Evolutionary conservation across 2,888 invertebrate genomes (phyloP).

Genomic region (Brenthis hecate): DNA sequence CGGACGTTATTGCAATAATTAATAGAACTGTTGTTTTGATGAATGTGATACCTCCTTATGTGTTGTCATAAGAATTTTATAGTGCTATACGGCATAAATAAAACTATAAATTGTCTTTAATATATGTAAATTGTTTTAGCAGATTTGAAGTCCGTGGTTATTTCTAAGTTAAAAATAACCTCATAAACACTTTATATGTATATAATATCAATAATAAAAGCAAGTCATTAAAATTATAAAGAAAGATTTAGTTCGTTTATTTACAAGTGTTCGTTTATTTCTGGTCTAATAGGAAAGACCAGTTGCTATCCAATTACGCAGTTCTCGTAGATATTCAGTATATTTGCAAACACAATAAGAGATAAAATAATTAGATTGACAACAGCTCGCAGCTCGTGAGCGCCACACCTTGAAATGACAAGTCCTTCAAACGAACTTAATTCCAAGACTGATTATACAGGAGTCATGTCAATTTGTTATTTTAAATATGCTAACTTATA

Average conservation of each 20-base stretch:
- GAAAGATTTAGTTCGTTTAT: neutral
- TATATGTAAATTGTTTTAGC: slow-evolving; percentile 62
- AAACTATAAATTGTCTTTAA: slow-evolving; percentile 65
- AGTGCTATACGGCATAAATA: slow-evolving; percentile 66
- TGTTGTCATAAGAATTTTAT: slow-evolving; percentile 47
- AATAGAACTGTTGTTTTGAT: slow-evolving; percentile 31
- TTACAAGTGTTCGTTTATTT: slow-evolving; percentile 5
- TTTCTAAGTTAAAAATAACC: slow-evolving; percentile 18
- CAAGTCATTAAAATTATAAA: slow-evolving; percentile 8
- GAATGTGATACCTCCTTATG: slow-evolving; percentile 33
- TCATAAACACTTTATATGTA: neutral
- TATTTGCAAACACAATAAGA: slow-evolving; percentile 45
- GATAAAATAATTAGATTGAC: slow-evolving; percentile 51
- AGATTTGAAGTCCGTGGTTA: slow-evolving; percentile 26
- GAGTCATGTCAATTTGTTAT: slow-evolving; percentile 69
- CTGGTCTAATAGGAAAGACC: slow-evolving; percentile 19
- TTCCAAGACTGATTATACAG: slow-evolving; percentile 55
- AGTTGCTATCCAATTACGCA: slow-evolving; percentile 46
- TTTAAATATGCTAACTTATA: slow-evolving; percentile 67
- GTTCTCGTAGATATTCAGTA: slow-evolving; percentile 31
- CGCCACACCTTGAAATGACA: slow-evolving; percentile 66
- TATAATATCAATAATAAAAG: neutral
- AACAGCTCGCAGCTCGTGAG: slow-evolving; percentile 61
- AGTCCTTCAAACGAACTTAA: slow-evolving; percentile 69
- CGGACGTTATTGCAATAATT: neutral